These are phyloP conservation scores for Drosophila rhopaloa DNA, from an alignment of 1,140 invertebrate genomes.

Conservation along the genomic window DNA sequence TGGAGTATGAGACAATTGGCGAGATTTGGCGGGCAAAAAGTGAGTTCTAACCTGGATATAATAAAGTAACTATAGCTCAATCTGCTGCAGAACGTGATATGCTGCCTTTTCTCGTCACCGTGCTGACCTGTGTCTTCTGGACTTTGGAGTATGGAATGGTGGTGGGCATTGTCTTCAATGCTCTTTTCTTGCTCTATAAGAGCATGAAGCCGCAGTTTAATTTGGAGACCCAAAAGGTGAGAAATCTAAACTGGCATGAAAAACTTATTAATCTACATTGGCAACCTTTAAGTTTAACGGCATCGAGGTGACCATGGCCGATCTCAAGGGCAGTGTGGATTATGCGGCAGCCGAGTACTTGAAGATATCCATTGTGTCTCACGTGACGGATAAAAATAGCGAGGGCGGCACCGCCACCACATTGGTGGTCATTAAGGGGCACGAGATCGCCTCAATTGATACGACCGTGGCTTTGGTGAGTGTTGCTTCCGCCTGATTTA, in stretches of 20 bases:
- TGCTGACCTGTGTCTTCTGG: conserved; percentile 89
- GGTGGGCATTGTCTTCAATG: conserved; percentile 91
- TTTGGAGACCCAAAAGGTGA: conserved; percentile 87
- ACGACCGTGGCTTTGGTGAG: conserved; percentile 87
- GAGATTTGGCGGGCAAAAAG: conserved; percentile 94
- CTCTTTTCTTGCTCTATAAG: conserved; percentile 91
- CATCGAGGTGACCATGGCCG: conserved; percentile 46
- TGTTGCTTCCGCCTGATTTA: background rate
- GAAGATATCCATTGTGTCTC: conserved; percentile 64
- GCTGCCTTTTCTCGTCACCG: conserved; percentile 90
- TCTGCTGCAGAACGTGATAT: conserved; percentile 90
- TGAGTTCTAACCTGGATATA: conserved; percentile 84
- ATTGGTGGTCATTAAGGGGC: conserved; percentile 87
- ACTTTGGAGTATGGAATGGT: conserved; percentile 94
- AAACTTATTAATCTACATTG: background rate
- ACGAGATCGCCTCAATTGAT: conserved; percentile 87
- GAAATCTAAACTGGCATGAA: background rate
- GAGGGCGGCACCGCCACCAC: conserved; percentile 8
- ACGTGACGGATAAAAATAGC: conserved; percentile 38
- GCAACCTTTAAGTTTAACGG: conserved; percentile 41
- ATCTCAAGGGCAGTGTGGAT: conserved; percentile 69
- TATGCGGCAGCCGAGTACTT: conserved; percentile 79
- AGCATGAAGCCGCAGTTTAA: conserved; percentile 90
- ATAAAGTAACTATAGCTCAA: background rate
- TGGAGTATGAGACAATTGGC: conserved; percentile 90